phyloP scores from a whole-genome alignment of 2,113 vertebrate species.

The Vulpes vulpes region DNA sequence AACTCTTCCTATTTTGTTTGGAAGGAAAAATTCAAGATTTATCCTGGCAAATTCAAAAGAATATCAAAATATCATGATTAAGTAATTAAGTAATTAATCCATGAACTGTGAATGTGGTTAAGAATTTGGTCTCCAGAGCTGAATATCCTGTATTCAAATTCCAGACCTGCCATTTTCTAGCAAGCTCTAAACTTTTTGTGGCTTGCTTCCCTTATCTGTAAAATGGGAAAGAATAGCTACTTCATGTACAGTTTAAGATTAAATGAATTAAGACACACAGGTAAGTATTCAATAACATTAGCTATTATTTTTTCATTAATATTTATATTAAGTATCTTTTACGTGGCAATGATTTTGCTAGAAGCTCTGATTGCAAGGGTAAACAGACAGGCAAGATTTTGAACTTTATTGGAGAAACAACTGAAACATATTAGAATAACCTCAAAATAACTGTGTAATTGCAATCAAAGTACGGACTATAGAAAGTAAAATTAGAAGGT shows the following conservation, averaged over 20 bases:
- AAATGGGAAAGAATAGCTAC: background rate
- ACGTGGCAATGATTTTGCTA: background rate
- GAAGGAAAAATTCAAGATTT: constrained; percentile 55
- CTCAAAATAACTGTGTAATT: background rate
- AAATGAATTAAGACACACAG: background rate
- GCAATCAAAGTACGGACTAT: background rate
- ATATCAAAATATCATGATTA: background rate
- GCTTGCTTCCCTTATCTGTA: background rate
- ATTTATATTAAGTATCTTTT: background rate
- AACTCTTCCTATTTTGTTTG: constrained; percentile 32
- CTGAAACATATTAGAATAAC: background rate
- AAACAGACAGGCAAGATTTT: background rate
- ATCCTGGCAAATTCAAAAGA: background rate
- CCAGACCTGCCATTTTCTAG: background rate
- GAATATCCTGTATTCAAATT: background rate
- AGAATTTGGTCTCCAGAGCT: background rate
- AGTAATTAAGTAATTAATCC: constrained; percentile 33
- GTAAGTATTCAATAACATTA: background rate
- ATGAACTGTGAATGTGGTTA: background rate
- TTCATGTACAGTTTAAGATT: constrained; percentile 4
- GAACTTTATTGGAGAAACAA: background rate
- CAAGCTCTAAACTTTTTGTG: background rate
- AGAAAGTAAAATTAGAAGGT: background rate
- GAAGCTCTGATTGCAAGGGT: background rate
- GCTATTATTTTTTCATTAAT: background rate